Conservation (phyloP, 1,140 invertebrate species). For the Myzus persicae region DNA sequence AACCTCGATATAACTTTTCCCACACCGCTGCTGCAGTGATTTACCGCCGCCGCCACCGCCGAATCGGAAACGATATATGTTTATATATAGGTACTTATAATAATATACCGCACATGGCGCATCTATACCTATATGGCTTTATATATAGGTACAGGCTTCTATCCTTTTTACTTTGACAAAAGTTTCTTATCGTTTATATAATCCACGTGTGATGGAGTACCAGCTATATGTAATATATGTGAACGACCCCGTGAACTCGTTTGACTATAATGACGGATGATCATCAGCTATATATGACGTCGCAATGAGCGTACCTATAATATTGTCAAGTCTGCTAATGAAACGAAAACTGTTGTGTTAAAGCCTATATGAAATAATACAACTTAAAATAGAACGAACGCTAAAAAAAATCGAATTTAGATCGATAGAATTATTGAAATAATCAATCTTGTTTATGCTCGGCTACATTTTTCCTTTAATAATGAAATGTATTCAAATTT, state of each 20-base stretch:
- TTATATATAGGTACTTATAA: neutral
- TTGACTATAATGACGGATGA: neutral
- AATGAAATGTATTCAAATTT: too few species aligned
- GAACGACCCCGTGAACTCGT: neutral
- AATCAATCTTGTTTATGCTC: too few species aligned
- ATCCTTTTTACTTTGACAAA: neutral
- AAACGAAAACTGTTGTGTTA: neutral
- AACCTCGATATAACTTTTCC: conserved; percentile 43
- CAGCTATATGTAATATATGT: neutral
- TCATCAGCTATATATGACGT: neutral
- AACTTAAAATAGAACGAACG: too few species aligned
- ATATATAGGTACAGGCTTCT: too few species aligned
- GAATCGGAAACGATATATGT: neutral
- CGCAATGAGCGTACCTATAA: neutral
- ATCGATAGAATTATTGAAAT: too few species aligned
- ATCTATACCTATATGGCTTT: too few species aligned
- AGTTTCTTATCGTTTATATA: neutral
- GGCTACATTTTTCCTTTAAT: too few species aligned
- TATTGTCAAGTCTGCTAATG: neutral
- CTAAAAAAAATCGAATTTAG: too few species aligned
- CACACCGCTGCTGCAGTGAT: neutral
- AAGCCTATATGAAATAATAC: too few species aligned
- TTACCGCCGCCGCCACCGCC: neutral
- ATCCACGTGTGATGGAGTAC: neutral
- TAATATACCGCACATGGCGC: neutral